A percentile compares a stretch with the other conserved stretches of the same genome.
Conservation (phyloP, 2,797 vertebrate genomes). For the Coluber constrictor region DNA sequence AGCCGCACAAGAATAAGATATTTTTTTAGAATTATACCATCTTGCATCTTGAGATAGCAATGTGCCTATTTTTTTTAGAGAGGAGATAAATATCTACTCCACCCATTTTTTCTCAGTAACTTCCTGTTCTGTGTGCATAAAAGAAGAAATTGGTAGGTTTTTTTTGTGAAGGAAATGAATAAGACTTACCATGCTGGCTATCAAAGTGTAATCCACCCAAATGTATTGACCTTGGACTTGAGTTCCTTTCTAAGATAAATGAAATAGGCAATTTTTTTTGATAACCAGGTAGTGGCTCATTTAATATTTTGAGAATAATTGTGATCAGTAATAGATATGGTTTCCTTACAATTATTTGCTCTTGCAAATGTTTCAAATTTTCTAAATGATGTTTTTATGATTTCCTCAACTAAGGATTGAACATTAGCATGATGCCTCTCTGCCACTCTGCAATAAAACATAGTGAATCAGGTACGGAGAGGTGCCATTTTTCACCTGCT, state of each 20-base stretch:
- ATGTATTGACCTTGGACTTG: neutral
- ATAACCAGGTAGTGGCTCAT: neutral
- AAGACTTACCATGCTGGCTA: neutral
- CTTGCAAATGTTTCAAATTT: neutral
- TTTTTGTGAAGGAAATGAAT: neutral
- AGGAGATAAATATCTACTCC: neutral
- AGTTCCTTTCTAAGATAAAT: neutral
- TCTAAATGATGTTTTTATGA: neutral
- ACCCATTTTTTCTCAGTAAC: neutral
- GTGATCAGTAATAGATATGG: neutral
- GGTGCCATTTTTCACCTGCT: conserved; percentile 50
- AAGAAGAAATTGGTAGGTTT: neutral
- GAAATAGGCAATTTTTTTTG: neutral
- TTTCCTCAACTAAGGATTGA: neutral
- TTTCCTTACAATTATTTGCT: neutral
- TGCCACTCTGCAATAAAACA: conserved; percentile 56
- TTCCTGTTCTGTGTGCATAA: neutral
- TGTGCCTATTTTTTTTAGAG: neutral
- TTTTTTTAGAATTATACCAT: neutral
- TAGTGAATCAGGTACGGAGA: conserved; percentile 28
- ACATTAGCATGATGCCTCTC: conserved; percentile 64
- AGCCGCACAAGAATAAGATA: neutral
- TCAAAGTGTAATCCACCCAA: neutral
- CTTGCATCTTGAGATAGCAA: neutral
- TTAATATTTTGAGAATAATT: neutral